Percentiles rank a stretch among this genome's conserved stretches.
These are phyloP conservation scores for Heliconius himera DNA, from an alignment of 1,140 invertebrate species.

Conservation along the genomic window DNA sequence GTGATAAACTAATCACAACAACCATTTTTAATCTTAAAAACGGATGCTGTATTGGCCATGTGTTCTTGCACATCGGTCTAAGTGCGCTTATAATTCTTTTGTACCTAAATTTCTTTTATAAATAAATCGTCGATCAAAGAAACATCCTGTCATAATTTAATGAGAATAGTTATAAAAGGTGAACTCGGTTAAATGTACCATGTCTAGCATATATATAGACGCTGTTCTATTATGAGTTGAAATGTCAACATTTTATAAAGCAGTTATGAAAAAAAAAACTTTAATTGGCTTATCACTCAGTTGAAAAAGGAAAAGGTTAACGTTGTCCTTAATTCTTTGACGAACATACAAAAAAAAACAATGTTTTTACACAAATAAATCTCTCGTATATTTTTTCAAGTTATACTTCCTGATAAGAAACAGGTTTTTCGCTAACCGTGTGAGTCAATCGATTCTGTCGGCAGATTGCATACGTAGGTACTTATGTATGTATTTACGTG, in stretches of 20 bases:
- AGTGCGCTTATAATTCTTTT: constrained; percentile 46
- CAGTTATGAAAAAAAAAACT: too few relatives aligned
- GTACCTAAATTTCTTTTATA: constrained; percentile 41
- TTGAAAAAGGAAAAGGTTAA: neutral
- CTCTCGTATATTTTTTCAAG: neutral
- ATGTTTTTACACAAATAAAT: too few relatives aligned
- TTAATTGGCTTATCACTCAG: neutral
- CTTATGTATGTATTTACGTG: constrained; percentile 13
- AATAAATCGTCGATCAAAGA: constrained; percentile 37
- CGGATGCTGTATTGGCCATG: constrained; percentile 44
- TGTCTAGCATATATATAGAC: constrained; percentile 14
- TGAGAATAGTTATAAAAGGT: constrained; percentile 40
- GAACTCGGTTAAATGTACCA: constrained; percentile 16
- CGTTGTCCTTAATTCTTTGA: neutral
- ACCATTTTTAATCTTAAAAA: constrained; percentile 40
- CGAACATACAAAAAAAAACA: neutral
- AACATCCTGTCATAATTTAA: constrained; percentile 37
- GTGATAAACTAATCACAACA: constrained; percentile 36
- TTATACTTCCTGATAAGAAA: constrained; percentile 21
- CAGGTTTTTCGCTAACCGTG: constrained; percentile 19
- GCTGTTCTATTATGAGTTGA: neutral
- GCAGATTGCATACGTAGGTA: constrained; percentile 1
- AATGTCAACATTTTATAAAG: neutral
- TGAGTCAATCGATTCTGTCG: constrained; percentile 21
- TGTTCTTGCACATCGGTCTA: constrained; percentile 40